Conservation (phyloP, 2,888 invertebrate genomes). For the Sthenelais limicola region DNA sequence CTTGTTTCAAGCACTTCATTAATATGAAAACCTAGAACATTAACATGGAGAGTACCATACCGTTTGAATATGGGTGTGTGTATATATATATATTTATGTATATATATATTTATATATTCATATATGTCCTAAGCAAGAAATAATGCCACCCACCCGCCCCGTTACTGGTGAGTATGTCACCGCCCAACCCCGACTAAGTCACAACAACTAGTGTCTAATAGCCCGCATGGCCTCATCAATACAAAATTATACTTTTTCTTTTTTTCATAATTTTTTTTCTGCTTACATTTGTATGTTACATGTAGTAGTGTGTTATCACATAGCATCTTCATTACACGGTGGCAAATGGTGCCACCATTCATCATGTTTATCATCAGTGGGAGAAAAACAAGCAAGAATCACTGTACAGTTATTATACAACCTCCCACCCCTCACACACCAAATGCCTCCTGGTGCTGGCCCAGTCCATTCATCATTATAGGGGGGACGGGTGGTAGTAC, state of each 20-base stretch:
- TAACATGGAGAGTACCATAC: constrained; percentile 29
- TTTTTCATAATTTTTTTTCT: constrained; percentile 1
- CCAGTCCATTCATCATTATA: neutral
- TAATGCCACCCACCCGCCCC: constrained; percentile 7
- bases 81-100: no score
- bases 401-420: constrained; percentile 26
- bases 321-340: no score
- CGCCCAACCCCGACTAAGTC: constrained; percentile 16
- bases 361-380: constrained; percentile 9
- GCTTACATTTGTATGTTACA: constrained; percentile 28
- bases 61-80: no score
- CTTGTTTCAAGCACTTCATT: constrained; percentile 30
- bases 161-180: neutral
- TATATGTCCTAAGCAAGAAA: constrained; percentile 33
- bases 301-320: constrained; percentile 28
- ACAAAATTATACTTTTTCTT: constrained; percentile 38
- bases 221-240: constrained; percentile 4
- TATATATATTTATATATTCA: no score
- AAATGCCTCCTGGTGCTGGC: neutral
- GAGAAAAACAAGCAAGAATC: constrained; percentile 28
- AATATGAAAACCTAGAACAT: constrained; percentile 26
- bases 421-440: constrained; percentile 26
- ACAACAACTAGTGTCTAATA: constrained; percentile 38
- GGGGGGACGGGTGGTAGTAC: no score
- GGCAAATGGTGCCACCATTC: constrained; percentile 25